A percentile compares a stretch with the other conserved stretches of the same genome.
Conservation (phyloP, 1,140 invertebrate species). For the Odontomachus brunneus region DNA sequence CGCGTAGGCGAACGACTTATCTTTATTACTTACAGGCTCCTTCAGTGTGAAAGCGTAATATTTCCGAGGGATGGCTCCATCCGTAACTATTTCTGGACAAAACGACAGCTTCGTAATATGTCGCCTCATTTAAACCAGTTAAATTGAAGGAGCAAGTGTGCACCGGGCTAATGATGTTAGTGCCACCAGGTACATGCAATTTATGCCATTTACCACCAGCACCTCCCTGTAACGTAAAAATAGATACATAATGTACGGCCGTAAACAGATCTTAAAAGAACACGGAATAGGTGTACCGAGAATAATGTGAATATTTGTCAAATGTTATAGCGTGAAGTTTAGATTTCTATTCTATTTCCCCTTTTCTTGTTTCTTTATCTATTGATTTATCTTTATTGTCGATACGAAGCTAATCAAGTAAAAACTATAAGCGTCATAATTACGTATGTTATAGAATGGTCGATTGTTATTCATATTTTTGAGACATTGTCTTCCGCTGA, state of each 20-base stretch:
- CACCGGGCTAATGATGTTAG: slow-evolving; percentile 86
- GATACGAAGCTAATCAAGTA: background rate
- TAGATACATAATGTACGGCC: background rate
- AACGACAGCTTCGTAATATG: slow-evolving; percentile 89
- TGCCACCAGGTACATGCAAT: slow-evolving; percentile 89
- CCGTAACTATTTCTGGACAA: slow-evolving; percentile 90
- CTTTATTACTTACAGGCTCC: slow-evolving; percentile 85
- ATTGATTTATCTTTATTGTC: background rate
- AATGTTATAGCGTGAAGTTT: background rate
- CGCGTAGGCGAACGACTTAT: slow-evolving; percentile 32
- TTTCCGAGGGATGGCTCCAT: slow-evolving; percentile 88
- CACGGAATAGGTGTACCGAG: background rate
- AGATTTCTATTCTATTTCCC: background rate
- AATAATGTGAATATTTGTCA: background rate
- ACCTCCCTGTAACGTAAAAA: slow-evolving; percentile 21
- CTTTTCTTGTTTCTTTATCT: background rate
- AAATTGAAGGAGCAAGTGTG: slow-evolving; percentile 89
- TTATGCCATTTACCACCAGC: slow-evolving; percentile 86
- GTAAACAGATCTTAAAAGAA: background rate
- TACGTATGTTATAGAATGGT: background rate
- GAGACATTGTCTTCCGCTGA: slow-evolving; percentile 19
- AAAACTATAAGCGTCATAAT: background rate
- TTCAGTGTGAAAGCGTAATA: slow-evolving; percentile 88
- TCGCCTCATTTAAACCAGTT: slow-evolving; percentile 88
- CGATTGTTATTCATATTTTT: slow-evolving; percentile 24